Evolutionary conservation across 2,113 vertebrate species (phyloP).

Genomic region (Condylura cristata): DNA sequence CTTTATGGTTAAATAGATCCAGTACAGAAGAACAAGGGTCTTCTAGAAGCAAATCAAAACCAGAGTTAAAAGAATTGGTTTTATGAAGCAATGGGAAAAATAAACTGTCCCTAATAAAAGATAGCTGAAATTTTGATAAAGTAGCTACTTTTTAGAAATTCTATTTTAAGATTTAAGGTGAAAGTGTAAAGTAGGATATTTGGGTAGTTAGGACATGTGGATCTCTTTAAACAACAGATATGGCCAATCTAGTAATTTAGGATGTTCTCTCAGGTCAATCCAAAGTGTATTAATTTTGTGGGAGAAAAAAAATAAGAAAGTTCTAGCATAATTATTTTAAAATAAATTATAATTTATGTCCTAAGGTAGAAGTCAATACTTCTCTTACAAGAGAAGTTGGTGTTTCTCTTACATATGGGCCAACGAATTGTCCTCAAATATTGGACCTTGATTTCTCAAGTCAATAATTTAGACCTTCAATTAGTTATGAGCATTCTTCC

Average conservation of each 20-base stretch:
- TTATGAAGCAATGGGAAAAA: neutral
- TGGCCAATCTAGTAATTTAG: neutral
- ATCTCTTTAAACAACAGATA: neutral
- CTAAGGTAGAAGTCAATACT: neutral
- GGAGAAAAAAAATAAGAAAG: neutral
- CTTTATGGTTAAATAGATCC: neutral
- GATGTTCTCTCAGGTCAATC: neutral
- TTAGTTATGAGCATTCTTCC: neutral
- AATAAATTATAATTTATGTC: constrained; percentile 3
- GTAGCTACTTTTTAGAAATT: constrained; percentile 59
- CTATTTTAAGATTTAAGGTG: constrained; percentile 17
- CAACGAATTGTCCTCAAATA: neutral
- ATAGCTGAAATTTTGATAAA: constrained; percentile 29
- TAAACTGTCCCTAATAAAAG: constrained; percentile 26
- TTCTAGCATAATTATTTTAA: neutral
- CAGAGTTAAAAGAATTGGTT: neutral
- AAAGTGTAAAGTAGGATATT: neutral
- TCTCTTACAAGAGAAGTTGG: too few relatives aligned
- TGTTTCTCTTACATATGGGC: neutral
- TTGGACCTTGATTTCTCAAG: neutral
- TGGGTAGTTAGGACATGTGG: neutral
- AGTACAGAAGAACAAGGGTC: neutral
- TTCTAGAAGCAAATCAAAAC: constrained; percentile 34
- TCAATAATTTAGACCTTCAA: neutral
- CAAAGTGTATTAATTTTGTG: neutral